Evolutionary conservation across 2,888 invertebrate species (phyloP).

Genomic region (Parnassius glacialis): DNA sequence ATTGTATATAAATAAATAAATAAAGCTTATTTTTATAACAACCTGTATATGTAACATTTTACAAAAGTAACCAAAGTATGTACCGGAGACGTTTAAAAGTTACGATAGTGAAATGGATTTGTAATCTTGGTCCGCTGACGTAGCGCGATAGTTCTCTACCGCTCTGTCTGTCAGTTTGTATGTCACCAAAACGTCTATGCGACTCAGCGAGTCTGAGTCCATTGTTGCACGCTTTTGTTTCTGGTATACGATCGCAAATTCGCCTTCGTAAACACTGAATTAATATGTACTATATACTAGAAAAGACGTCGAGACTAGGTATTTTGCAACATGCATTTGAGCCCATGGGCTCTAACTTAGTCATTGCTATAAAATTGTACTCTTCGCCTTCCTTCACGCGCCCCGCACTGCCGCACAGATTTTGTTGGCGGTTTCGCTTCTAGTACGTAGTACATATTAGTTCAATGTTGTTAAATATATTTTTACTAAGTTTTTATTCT

Average conservation of each 20-base stretch:
- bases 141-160: slow-evolving; percentile 3
- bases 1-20: too few species aligned
- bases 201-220: slow-evolving; percentile 72
- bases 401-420: too few species aligned
- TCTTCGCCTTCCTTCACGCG: not conserved
- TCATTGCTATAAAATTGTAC: not conserved
- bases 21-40: not conserved
- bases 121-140: not conserved
- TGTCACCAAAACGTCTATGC: slow-evolving; percentile 63
- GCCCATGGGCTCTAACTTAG: too few species aligned
- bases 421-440: too few species aligned
- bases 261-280: not conserved
- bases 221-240: slow-evolving; percentile 71
- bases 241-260: slow-evolving; percentile 25
- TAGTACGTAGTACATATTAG: too few species aligned
- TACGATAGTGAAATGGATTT: not conserved
- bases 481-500: not conserved
- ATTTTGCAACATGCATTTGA: too few species aligned
- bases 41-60: not conserved
- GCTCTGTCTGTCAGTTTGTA: not conserved
- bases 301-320: too few species aligned
- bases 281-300: too few species aligned
- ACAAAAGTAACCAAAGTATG: slow-evolving; percentile 2
- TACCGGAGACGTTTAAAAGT: not conserved
- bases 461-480: not conserved